These are phyloP conservation scores for Limulus polyphemus DNA, from an alignment of 2,888 invertebrate genomes.

Conservation along the genomic window DNA sequence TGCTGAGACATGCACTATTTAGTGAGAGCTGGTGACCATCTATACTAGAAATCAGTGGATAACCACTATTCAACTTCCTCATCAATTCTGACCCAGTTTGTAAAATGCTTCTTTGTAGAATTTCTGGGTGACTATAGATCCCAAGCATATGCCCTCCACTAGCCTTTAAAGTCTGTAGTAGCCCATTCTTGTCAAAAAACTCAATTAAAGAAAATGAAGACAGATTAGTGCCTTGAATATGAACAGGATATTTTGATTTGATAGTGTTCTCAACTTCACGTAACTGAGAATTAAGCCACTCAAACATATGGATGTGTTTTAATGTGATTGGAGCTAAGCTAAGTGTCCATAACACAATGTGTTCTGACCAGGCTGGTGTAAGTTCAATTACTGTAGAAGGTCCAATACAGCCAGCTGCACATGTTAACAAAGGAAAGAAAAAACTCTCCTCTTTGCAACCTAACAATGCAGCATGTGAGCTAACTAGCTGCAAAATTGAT, in stretches of 20 bases:
- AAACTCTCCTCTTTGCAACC: constrained; percentile 17
- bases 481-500: constrained; percentile 14
- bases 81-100: constrained; percentile 15
- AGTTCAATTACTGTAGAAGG: constrained; percentile 10
- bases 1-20: constrained; percentile 5
- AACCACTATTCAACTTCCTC: constrained; percentile 12
- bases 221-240: too few relatives aligned
- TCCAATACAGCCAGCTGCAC: constrained; percentile 19
- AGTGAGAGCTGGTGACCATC: too few relatives aligned
- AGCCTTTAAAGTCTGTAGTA: constrained; percentile 13
- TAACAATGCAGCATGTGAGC: constrained; percentile 8
- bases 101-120: constrained; percentile 10
- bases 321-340: constrained; percentile 13
- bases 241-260: too few relatives aligned
- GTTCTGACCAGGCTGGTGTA: constrained; percentile 14
- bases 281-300: constrained; percentile 13
- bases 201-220: constrained; percentile 11
- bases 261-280: background rate
- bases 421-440: constrained; percentile 19
- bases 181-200: constrained; percentile 8
- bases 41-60: constrained; percentile 11
- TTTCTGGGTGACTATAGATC: constrained; percentile 15
- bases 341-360: constrained; percentile 17
- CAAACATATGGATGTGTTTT: constrained; percentile 14
- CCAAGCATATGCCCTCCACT: constrained; percentile 19